phyloP scores from a whole-genome alignment of 1,140 invertebrate genomes.

The Littorina saxatilis region DNA sequence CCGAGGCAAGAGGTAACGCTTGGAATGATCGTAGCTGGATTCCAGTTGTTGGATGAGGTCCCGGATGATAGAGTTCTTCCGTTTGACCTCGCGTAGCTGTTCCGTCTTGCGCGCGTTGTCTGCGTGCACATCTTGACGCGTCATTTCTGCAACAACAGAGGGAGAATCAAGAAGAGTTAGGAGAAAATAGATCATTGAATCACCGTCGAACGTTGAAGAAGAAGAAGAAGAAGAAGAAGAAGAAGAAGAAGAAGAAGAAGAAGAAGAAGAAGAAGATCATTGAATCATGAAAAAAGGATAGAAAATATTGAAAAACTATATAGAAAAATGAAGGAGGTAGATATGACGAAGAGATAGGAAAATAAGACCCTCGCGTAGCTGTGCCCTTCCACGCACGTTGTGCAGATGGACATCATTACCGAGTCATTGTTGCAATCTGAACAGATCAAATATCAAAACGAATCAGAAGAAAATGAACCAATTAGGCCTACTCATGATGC shows the following conservation, averaged over 20 bases:
- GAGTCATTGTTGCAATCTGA: too few species aligned
- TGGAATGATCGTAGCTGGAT: conserved; percentile 62
- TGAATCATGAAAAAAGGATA: neutral
- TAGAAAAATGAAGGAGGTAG: too few species aligned
- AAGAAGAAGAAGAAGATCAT: neutral
- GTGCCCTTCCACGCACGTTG: too few species aligned
- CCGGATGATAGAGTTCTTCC: conserved; percentile 63
- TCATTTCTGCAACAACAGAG: conserved; percentile 60
- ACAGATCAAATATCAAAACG: too few species aligned
- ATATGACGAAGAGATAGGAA: too few species aligned
- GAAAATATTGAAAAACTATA: neutral
- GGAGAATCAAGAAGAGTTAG: too few species aligned
- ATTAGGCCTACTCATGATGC: too few species aligned
- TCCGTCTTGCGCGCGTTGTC: conserved; percentile 59
- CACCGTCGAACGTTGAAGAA: neutral
- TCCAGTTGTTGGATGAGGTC: conserved; percentile 65
- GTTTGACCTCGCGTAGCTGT: conserved; percentile 60
- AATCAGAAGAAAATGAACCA: too few species aligned
- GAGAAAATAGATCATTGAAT: too few species aligned
- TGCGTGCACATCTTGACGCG: conserved; percentile 58
- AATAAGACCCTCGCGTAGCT: too few species aligned
- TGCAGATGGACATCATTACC: too few species aligned
- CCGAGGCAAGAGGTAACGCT: conserved; percentile 60
- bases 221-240: neutral
- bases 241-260: neutral